Evolutionary conservation across 2,113 vertebrate species (phyloP).

Genomic region (Hyaena hyaena): DNA sequence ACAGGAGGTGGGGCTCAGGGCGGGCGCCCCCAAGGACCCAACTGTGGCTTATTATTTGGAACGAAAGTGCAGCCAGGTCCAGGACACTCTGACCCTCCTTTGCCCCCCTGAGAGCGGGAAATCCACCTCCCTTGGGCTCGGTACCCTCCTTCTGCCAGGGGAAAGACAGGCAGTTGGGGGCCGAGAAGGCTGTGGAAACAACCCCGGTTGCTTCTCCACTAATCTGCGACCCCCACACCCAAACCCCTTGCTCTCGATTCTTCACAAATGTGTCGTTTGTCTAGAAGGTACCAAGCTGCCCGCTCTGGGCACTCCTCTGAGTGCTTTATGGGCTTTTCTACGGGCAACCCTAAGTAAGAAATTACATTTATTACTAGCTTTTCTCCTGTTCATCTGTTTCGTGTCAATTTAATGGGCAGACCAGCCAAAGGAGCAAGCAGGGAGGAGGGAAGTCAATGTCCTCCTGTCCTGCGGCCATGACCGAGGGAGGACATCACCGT

Average conservation of each 20-base stretch:
- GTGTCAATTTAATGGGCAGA: background rate
- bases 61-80: background rate
- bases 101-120: background rate
- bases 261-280: background rate
- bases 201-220: background rate
- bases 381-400: background rate
- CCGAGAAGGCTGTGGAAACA: background rate
- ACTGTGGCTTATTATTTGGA: background rate
- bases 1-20: background rate
- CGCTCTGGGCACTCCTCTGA: background rate
- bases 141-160: background rate
- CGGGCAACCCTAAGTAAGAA: background rate
- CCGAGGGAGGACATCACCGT: fast-evolving
- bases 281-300: background rate
- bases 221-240: background rate
- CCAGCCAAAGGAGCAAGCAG: background rate
- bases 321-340: background rate
- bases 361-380: background rate
- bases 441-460: background rate
- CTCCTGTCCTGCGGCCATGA: background rate
- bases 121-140: background rate
- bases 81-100: background rate
- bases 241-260: background rate
- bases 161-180: background rate
- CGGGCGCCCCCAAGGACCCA: background rate